phyloP scores from a whole-genome alignment of 2,113 vertebrate genomes.

The Tragelaphus imberbis region DNA sequence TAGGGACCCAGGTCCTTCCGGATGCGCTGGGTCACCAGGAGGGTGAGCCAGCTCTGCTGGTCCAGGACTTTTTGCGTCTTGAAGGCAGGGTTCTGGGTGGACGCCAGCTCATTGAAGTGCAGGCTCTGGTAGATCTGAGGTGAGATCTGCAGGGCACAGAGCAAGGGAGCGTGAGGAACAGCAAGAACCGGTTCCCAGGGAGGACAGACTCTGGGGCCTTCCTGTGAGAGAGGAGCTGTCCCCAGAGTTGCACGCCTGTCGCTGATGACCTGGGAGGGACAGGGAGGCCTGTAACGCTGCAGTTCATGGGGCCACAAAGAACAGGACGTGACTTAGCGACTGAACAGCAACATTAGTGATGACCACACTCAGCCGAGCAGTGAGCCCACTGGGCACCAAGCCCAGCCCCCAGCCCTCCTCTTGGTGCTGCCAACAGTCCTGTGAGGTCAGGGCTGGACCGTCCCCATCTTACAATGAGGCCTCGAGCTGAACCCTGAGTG shows the following conservation, averaged over 20 bases:
- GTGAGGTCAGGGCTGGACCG: not conserved
- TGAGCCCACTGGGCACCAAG: not conserved
- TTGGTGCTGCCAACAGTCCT: not conserved
- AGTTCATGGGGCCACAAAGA: not conserved
- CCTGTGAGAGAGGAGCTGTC: not conserved
- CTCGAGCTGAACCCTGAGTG: not conserved
- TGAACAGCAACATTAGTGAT: not conserved
- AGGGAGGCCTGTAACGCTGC: not conserved
- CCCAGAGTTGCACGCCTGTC: not conserved
- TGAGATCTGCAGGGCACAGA: slow-evolving; percentile 46
- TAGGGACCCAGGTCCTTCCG: not conserved
- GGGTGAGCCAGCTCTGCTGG: not conserved
- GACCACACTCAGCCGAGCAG: rapidly evolving
- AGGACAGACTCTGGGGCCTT: not conserved
- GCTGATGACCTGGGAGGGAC: not conserved
- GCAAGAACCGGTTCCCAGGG: not conserved
- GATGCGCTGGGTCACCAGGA: rapidly evolving
- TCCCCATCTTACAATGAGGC: not conserved
- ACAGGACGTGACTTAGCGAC: not conserved
- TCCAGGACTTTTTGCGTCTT: not conserved
- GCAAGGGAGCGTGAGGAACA: not conserved
- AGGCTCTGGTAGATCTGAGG: slow-evolving; percentile 57
- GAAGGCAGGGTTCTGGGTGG: not conserved
- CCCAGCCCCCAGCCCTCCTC: not conserved
- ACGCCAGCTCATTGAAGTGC: not conserved